Conservation (phyloP, 2,888 invertebrate genomes). For the Melinaea marsaeus region DNA sequence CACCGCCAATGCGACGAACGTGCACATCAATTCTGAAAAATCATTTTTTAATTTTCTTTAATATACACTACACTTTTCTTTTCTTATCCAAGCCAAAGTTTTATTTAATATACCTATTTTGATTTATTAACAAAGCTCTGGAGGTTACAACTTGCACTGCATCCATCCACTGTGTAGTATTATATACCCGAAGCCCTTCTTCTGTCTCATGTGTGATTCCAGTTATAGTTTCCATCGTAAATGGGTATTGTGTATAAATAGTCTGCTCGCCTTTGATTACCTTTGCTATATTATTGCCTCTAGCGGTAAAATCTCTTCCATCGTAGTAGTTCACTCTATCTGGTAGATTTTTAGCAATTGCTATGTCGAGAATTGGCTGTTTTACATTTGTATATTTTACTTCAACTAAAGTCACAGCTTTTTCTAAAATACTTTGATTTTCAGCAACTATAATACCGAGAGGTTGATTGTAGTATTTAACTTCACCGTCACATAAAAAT, state of each 20-base stretch:
- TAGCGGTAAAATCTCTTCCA: slow-evolving; percentile 36
- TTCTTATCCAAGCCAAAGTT: neutral
- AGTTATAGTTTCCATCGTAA: slow-evolving; percentile 81
- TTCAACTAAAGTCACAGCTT: slow-evolving; percentile 73
- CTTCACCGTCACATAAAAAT: slow-evolving; percentile 68
- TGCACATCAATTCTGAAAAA: slow-evolving; percentile 47
- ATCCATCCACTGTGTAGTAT: slow-evolving; percentile 77
- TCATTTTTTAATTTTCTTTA: neutral
- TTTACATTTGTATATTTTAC: slow-evolving; percentile 66
- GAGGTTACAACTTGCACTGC: slow-evolving; percentile 17
- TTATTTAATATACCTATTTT: slow-evolving; percentile 25
- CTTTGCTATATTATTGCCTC: slow-evolving; percentile 39
- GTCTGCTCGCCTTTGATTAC: slow-evolving; percentile 47
- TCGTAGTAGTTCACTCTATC: slow-evolving; percentile 34
- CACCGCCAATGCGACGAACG: slow-evolving; percentile 71
- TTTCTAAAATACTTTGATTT: slow-evolving; percentile 66
- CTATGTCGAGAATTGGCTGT: slow-evolving; percentile 46
- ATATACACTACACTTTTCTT: neutral
- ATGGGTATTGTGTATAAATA: slow-evolving; percentile 79
- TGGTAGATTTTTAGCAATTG: slow-evolving; percentile 40
- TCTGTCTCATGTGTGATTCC: slow-evolving; percentile 79
- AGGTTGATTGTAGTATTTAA: slow-evolving; percentile 81
- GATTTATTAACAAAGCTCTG: slow-evolving; percentile 14
- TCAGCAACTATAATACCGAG: slow-evolving; percentile 81
- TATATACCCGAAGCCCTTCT: slow-evolving; percentile 79